Evolutionary conservation across 2,888 invertebrate genomes (phyloP).

Genomic region (Pharmacophagus antenor): DNA sequence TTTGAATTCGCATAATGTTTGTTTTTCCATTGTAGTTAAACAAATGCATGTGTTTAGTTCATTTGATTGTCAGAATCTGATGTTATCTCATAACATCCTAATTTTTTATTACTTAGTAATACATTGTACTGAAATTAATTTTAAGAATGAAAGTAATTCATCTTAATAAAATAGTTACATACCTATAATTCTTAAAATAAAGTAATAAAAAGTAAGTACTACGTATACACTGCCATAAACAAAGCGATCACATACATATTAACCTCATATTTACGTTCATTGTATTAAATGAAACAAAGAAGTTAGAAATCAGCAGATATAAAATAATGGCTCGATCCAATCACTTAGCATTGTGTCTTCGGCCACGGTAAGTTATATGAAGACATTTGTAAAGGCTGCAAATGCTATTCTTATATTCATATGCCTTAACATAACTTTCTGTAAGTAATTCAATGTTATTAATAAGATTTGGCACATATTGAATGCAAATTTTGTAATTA

Average conservation of each 20-base stretch:
- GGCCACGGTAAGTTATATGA: slow-evolving; percentile 52
- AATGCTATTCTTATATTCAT: slow-evolving; percentile 29
- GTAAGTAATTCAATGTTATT: slow-evolving; percentile 2
- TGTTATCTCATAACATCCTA: no score
- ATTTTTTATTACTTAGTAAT: no score
- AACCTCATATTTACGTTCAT: slow-evolving; percentile 49
- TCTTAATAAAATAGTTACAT: no score
- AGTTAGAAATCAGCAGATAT: slow-evolving; percentile 61
- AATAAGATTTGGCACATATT: slow-evolving; percentile 18
- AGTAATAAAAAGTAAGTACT: neutral
- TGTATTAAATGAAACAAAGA: slow-evolving; percentile 53
- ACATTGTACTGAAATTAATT: no score
- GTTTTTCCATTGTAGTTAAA: no score
- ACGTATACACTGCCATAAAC: slow-evolving; percentile 14
- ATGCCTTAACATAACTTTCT: slow-evolving; percentile 24
- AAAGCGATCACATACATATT: slow-evolving; percentile 26
- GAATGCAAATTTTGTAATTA: no score
- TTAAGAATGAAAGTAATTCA: no score
- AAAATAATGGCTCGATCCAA: slow-evolving; percentile 64
- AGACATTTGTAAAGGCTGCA: slow-evolving; percentile 37
- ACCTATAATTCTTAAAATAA: no score
- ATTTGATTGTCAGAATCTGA: no score
- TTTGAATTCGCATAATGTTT: no score
- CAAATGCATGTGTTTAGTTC: no score
- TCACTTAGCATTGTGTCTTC: slow-evolving; percentile 62